These are phyloP conservation scores for Kuschelorhynchus macadamiae DNA, from an alignment of 2,888 invertebrate genomes.

Conservation along the genomic window DNA sequence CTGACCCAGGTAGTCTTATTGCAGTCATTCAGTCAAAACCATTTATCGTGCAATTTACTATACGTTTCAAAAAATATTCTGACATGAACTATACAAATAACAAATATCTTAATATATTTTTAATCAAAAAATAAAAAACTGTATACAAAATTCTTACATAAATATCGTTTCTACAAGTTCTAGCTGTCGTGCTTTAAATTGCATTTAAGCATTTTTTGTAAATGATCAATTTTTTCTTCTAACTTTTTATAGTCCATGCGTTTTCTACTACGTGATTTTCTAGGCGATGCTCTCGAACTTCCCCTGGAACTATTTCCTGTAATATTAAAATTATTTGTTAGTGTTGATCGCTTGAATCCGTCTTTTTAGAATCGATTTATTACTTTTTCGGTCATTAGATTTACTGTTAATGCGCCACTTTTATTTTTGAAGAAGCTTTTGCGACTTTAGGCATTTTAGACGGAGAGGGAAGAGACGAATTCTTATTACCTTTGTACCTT, in stretches of 20 bases:
- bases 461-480: no score
- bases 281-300: constrained; percentile 47
- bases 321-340: not conserved
- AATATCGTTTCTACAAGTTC: not conserved
- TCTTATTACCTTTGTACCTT: no score
- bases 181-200: constrained; percentile 46
- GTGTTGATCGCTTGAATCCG: not conserved
- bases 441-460: no score
- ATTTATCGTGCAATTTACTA: no score
- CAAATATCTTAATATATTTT: not conserved
- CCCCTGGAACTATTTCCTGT: constrained; percentile 50
- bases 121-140: constrained; percentile 10
- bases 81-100: no score
- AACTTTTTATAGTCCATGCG: constrained; percentile 65
- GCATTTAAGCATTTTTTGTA: constrained; percentile 66
- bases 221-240: constrained; percentile 66
- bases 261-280: constrained; percentile 53
- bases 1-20: no score
- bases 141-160: constrained; percentile 22
- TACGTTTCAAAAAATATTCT: no score
- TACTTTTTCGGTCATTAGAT: no score
- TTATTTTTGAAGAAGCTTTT: no score
- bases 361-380: no score
- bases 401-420: no score
- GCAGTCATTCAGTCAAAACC: no score